These are phyloP conservation scores for Monochamus saltuarius DNA, from an alignment of 1,140 invertebrate genomes.

Conservation along the genomic window DNA sequence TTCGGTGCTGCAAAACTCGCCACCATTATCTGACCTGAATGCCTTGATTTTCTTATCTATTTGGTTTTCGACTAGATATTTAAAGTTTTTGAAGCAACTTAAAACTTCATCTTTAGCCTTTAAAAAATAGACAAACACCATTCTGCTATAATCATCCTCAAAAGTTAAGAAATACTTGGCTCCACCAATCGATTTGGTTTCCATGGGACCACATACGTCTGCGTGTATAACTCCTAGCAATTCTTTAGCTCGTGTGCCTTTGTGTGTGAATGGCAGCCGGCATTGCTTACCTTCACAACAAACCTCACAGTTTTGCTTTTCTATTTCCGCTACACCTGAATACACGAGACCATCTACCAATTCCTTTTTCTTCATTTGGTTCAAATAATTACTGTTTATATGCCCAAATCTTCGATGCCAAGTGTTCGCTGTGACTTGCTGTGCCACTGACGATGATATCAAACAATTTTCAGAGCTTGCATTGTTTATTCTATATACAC, in stretches of 20 bases:
- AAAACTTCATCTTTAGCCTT: constrained; percentile 42
- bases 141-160: constrained; percentile 48
- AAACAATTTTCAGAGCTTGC: constrained; percentile 1
- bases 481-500: constrained; percentile 39
- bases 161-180: constrained; percentile 28
- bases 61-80: constrained; percentile 40
- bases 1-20: constrained; percentile 36
- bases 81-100: constrained; percentile 39
- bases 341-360: constrained; percentile 23
- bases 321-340: constrained; percentile 15
- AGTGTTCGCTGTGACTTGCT: constrained; percentile 13
- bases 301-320: constrained; percentile 30
- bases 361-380: constrained; percentile 25
- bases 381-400: constrained; percentile 32
- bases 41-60: constrained; percentile 41
- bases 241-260: constrained; percentile 26
- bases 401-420: constrained; percentile 42
- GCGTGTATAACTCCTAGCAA: constrained; percentile 40
- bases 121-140: constrained; percentile 47
- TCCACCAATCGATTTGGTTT: too few relatives aligned
- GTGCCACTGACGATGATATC: constrained; percentile 28
- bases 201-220: too few relatives aligned
- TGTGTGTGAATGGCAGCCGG: constrained; percentile 35
- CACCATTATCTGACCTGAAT: constrained; percentile 30
- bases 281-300: constrained; percentile 46